phyloP scores from a whole-genome alignment of 2,113 vertebrate species.

The Gopherus evgoodei region DNA sequence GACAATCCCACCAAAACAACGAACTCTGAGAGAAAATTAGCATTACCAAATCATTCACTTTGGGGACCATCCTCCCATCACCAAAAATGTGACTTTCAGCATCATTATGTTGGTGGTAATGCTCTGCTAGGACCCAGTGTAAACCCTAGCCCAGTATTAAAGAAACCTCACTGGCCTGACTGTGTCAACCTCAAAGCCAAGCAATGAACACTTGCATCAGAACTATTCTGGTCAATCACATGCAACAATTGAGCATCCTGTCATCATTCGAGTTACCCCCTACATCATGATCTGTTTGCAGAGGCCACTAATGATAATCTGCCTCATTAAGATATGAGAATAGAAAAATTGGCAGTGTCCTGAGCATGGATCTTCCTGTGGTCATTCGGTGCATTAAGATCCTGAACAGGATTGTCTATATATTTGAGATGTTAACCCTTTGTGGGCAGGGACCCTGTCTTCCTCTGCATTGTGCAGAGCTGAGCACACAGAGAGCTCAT shows the following conservation, averaged over 20 bases:
- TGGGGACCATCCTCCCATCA: not conserved
- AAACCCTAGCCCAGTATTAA: not conserved
- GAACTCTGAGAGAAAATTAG: not conserved
- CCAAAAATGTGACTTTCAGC: not conserved
- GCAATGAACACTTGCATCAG: fast-evolving
- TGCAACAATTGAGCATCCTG: not conserved
- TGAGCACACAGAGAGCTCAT: not conserved
- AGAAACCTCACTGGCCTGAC: not conserved
- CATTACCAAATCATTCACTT: not conserved
- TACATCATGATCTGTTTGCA: fast-evolving
- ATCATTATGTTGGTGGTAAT: not conserved
- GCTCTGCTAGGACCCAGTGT: not conserved
- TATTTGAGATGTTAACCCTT: fast-evolving
- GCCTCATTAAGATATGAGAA: fast-evolving
- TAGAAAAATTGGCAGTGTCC: not conserved
- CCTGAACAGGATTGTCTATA: fast-evolving
- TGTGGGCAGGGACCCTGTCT: not conserved
- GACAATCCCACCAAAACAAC: not conserved
- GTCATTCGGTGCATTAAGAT: fast-evolving
- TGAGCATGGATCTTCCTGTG: fast-evolving
- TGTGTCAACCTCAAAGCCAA: not conserved
- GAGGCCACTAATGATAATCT: fast-evolving
- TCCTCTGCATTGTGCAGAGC: not conserved
- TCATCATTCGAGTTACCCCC: not conserved
- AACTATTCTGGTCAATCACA: not conserved